Conservation (phyloP, 2,797 vertebrate genomes). For the Schizopygopsis malacanthus region DNA sequence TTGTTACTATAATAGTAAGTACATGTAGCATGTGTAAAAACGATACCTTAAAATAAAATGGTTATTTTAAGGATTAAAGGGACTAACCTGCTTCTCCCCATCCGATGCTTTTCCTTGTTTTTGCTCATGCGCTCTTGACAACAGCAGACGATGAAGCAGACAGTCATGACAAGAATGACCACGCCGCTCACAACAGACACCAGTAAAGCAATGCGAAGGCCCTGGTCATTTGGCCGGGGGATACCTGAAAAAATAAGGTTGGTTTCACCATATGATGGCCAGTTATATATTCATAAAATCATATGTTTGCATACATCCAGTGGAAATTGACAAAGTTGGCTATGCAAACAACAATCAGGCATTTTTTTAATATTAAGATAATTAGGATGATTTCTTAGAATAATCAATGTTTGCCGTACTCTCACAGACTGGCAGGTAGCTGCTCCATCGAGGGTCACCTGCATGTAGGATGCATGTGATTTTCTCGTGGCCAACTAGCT, state of each 20-base stretch:
- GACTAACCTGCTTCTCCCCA: conserved; percentile 73
- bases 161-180: conserved; percentile 80
- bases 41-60: too few species aligned
- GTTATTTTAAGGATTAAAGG: neutral
- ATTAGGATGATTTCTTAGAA: neutral
- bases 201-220: conserved; percentile 76
- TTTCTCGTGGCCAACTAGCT: conserved; percentile 81
- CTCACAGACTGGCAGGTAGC: conserved; percentile 76
- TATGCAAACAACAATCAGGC: neutral
- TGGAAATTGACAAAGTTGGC: neutral
- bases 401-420: conserved; percentile 66
- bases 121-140: conserved; percentile 74
- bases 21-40: too few species aligned
- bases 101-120: conserved; percentile 69
- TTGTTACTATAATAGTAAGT: too few species aligned
- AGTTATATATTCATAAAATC: neutral
- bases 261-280: neutral
- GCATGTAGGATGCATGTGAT: conserved; percentile 72
- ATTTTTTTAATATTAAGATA: neutral
- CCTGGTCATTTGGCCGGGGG: conserved; percentile 72
- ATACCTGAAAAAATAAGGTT: conserved; percentile 64
- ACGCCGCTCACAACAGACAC: conserved; percentile 81
- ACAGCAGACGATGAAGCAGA: conserved; percentile 81
- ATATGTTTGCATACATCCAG: neutral
- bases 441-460: conserved; percentile 76